Conservation (phyloP, 2,113 vertebrate genomes). For the Osmerus mordax region DNA sequence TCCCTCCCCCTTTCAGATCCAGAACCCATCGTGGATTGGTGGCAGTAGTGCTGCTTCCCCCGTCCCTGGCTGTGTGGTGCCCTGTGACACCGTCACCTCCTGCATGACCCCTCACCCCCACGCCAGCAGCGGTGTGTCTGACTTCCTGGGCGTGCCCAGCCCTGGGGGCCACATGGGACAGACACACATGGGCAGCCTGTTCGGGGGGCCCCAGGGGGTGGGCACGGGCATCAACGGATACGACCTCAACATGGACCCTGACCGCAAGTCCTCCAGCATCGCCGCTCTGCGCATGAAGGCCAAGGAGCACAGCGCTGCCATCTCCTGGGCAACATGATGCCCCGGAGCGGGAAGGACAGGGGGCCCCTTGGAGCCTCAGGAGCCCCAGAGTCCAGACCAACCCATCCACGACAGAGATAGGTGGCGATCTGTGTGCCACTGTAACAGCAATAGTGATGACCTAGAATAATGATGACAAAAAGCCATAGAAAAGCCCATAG, state of each 20-base stretch:
- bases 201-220: slow-evolving; percentile 81
- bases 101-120: slow-evolving; percentile 98
- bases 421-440: slow-evolving; percentile 36
- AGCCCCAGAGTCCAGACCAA: slow-evolving; percentile 17
- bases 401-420: slow-evolving; percentile 18
- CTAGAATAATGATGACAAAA: slow-evolving; percentile 51
- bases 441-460: slow-evolving; percentile 50
- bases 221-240: slow-evolving; percentile 87
- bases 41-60: slow-evolving; percentile 87
- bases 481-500: slow-evolving; percentile 19
- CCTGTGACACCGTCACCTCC: slow-evolving; percentile 89
- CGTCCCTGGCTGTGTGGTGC: slow-evolving; percentile 90
- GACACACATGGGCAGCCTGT: slow-evolving; percentile 93
- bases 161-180: slow-evolving; percentile 86
- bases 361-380: slow-evolving; percentile 20
- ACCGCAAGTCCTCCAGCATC: slow-evolving; percentile 98
- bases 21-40: slow-evolving; percentile 95
- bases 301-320: slow-evolving; percentile 98
- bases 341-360: slow-evolving; percentile 37
- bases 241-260: slow-evolving; percentile 92
- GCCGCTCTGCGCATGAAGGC: slow-evolving; percentile 97
- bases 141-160: slow-evolving; percentile 86
- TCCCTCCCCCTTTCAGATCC: slow-evolving; percentile 77
- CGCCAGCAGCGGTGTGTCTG: slow-evolving; percentile 81
- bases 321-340: slow-evolving; percentile 98